These are phyloP conservation scores for Hydractinia echinata DNA, from an alignment of 30 jellyfish, hydroid and myxozoan genomes.

Conservation along the genomic window DNA sequence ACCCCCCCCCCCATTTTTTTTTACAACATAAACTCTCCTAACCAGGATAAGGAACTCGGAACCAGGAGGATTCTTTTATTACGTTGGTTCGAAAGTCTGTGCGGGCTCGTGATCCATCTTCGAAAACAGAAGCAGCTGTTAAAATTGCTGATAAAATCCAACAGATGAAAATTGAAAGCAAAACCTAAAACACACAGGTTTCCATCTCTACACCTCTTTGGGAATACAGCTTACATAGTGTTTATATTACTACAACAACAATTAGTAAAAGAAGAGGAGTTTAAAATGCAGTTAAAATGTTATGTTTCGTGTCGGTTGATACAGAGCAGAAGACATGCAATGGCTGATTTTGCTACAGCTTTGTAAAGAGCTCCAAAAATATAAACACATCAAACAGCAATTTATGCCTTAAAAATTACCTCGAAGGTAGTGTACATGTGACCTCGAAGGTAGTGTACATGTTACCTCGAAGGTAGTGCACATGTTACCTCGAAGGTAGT, in stretches of 20 bases:
- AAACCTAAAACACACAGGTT: constrained; percentile 36
- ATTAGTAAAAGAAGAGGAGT: too few relatives aligned
- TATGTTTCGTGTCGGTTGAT: too few relatives aligned
- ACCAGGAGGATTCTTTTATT: constrained; percentile 58
- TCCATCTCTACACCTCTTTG: background rate
- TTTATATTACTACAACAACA: background rate
- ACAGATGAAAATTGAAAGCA: constrained; percentile 55
- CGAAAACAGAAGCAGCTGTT: constrained; percentile 75
- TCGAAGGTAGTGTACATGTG: too few relatives aligned
- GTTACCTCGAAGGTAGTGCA: too few relatives aligned
- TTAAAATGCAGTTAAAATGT: too few relatives aligned
- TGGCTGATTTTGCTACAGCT: too few relatives aligned
- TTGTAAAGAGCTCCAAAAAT: too few relatives aligned
- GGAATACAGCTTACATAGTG: background rate
- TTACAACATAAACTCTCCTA: background rate
- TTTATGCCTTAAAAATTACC: too few relatives aligned
- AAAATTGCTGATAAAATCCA: constrained; percentile 73
- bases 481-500: too few relatives aligned
- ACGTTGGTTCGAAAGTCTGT: constrained; percentile 65
- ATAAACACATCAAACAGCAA: too few relatives aligned
- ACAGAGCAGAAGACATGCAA: too few relatives aligned
- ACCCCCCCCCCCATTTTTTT: background rate
- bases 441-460: too few relatives aligned
- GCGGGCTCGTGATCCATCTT: constrained; percentile 62
- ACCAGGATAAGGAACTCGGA: constrained; percentile 97